Conservation (phyloP, 2,888 invertebrate genomes). For the Gastracanthus pulcherrimus region DNA sequence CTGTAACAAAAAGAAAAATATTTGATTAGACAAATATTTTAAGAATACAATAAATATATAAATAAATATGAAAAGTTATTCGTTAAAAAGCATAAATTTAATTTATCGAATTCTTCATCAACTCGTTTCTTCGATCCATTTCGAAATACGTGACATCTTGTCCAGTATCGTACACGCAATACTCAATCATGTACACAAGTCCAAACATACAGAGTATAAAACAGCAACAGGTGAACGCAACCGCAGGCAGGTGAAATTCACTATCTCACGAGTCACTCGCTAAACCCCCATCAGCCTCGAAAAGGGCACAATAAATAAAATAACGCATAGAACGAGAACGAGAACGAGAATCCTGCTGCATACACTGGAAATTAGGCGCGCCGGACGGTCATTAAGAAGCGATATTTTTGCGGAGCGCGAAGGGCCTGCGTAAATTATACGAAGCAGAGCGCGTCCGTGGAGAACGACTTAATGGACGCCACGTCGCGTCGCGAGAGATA, state of each 20-base stretch:
- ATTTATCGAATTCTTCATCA: no score
- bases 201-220: neutral
- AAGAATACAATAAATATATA: neutral
- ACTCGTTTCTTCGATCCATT: no score
- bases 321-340: conserved; percentile 20
- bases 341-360: conserved; percentile 28
- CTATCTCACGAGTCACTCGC: neutral
- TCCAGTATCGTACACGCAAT: neutral
- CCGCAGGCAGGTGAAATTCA: neutral
- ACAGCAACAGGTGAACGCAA: neutral
- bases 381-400: conserved; percentile 35
- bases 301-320: neutral
- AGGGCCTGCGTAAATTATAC: conserved; percentile 14
- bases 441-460: neutral
- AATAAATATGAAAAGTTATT: neutral
- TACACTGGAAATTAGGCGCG: conserved; percentile 16
- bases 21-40: neutral
- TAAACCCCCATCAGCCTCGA: neutral
- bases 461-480: conserved; percentile 44
- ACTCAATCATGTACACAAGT: neutral
- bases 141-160: no score
- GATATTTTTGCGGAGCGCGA: conserved; percentile 27
- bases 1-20: conserved; percentile 33
- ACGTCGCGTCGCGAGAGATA: neutral
- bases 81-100: no score